Conservation (phyloP, 2,797 vertebrate species). For the Rhinoraja longicauda region DNA sequence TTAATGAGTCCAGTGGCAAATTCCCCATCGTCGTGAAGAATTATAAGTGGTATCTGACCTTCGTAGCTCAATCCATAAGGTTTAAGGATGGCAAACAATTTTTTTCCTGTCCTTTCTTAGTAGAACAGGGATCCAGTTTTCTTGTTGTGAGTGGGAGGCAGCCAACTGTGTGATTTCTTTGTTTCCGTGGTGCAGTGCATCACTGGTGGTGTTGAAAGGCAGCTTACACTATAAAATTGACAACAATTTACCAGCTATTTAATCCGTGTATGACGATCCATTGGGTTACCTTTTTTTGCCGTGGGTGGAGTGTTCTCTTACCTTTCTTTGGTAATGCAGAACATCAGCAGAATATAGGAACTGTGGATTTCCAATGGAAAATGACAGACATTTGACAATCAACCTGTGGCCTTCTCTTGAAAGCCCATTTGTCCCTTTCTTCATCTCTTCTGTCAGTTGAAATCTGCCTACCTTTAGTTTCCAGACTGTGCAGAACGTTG, state of each 20-base stretch:
- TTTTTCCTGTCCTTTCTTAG: not conserved
- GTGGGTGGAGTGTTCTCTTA: not conserved
- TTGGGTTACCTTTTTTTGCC: not conserved
- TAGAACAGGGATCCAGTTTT: not conserved
- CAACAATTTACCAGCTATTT: too few species aligned
- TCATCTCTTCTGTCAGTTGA: not conserved
- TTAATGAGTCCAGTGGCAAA: not conserved
- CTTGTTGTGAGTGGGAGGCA: not conserved
- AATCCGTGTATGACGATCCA: not conserved
- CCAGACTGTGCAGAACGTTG: not conserved
- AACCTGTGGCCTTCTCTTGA: not conserved
- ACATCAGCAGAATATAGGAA: not conserved
- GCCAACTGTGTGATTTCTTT: not conserved
- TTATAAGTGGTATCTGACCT: not conserved
- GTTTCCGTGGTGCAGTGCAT: not conserved
- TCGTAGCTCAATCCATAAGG: not conserved
- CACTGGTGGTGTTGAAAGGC: not conserved
- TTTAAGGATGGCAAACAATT: too few species aligned
- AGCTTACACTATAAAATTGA: too few species aligned
- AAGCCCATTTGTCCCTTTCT: not conserved
- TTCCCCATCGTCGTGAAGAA: not conserved
- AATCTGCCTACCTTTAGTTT: not conserved
- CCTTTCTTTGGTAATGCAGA: not conserved
- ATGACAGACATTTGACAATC: not conserved
- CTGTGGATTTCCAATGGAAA: not conserved